Evolutionary conservation across 2,888 invertebrate genomes (phyloP), one percentile per base, ranked within the genome.

Genomic region (Dioctria rufipes): DNA sequence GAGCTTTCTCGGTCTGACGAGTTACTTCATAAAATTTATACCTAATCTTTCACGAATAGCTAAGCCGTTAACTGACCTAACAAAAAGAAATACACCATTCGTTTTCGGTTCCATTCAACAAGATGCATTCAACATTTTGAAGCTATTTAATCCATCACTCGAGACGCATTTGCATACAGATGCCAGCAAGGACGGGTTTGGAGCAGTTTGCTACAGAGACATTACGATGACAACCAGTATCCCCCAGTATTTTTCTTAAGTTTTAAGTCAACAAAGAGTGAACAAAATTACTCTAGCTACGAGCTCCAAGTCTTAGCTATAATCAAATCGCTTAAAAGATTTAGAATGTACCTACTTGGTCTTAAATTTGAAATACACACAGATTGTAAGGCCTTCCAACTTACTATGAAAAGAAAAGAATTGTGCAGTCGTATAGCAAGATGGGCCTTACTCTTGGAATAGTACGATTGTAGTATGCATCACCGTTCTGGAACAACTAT

Each of bases 21-120:
- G 81, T 8, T 81, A 82, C 46, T 82, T 82, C 40, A 49, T 80
- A 2, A 82, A 82, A 40, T 80, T 81, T 65, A 77, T 81, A 25
- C 71, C 71, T 3, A 40, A 37, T 4, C 60, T 40, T 60, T 40
- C 60, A 0, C 40, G 25, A 13, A 75, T 75, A 3, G 75, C 75
- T 6, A 58, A 43, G n/a, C 75, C 75, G 3, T 39, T 69, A 11
- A 37, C 69, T 1, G 51, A 69, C 5, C 4, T 69, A 4, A 69
- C 51, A 3, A 37, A 5, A 46, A 66, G 5, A 1, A 3, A 8
- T 3, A 25, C 43, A 6, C 4, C 11, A 8, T 69, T 69, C 3
- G n/a, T 25, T 13, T 69, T 69, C 39, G 69, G 51, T 51, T 8
- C 13, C 6, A 49, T 37, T 11, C 69, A 69, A 39, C 6, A 25